Conservation (phyloP, 2,888 invertebrate genomes). For the Melanchra persicariae region DNA sequence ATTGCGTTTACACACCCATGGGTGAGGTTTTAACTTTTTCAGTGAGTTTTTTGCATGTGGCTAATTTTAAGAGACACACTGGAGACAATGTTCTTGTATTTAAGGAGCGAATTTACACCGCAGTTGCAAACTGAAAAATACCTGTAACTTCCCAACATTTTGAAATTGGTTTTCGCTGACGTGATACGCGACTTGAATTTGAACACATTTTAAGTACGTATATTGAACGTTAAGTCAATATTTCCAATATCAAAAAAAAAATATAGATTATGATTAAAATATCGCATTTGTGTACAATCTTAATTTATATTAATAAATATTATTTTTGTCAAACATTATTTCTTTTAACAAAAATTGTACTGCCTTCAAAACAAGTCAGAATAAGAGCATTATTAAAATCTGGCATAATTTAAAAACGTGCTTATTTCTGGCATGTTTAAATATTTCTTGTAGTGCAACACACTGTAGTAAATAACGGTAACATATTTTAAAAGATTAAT, state of each 20-base stretch:
- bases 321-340: not conserved
- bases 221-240: no score
- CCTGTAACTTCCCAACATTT: no score
- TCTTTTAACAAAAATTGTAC: no score
- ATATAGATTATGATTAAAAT: no score
- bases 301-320: not conserved
- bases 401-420: not conserved
- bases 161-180: no score
- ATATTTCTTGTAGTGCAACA: not conserved
- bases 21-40: not conserved
- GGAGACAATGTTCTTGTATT: no score
- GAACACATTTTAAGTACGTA: no score
- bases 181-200: no score
- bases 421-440: no score
- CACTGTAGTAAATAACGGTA: not conserved
- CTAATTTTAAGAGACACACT: not conserved
- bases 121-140: no score
- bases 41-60: not conserved
- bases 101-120: no score
- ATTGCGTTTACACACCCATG: slow-evolving; percentile 3
- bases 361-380: not conserved
- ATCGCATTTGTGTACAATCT: not conserved
- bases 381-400: not conserved
- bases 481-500: not conserved
- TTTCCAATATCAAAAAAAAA: no score